Conservation (phyloP, 2,888 invertebrate species). For the Hedychridium roseum region DNA sequence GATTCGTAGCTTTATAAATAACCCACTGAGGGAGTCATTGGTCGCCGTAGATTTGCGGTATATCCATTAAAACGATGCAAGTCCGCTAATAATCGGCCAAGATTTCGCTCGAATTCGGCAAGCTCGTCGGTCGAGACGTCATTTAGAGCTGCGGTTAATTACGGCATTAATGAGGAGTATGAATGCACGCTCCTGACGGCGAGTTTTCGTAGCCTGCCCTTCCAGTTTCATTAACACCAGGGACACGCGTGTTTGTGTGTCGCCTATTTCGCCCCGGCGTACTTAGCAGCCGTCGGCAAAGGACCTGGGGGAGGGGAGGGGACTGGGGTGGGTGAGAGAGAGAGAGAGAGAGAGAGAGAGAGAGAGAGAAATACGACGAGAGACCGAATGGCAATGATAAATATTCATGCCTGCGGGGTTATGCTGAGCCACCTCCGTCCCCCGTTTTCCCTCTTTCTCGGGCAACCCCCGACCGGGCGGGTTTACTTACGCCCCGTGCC, state of each 20-base stretch:
- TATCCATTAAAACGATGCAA: too few species aligned
- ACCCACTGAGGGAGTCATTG: too few species aligned
- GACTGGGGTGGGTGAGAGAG: constrained; percentile 2
- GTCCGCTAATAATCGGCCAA: too few species aligned
- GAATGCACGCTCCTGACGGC: constrained; percentile 32
- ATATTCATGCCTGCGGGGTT: constrained; percentile 38
- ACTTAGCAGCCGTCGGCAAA: too few species aligned
- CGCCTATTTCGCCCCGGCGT: too few species aligned
- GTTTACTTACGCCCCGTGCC: constrained; percentile 30
- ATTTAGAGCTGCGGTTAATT: constrained; percentile 40
- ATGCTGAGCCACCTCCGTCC: constrained; percentile 9
- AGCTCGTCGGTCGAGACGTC: too few species aligned
- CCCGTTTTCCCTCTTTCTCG: constrained; percentile 25
- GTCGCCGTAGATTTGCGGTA: too few species aligned
- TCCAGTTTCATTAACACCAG: neutral
- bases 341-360: constrained; percentile 1
- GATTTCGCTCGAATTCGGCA: too few species aligned
- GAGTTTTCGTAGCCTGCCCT: constrained; percentile 14
- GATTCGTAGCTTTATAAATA: too few species aligned
- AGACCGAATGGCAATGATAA: constrained; percentile 35
- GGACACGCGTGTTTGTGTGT: neutral
- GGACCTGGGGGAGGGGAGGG: too few species aligned
- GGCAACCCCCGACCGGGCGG: neutral
- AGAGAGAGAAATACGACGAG: neutral
- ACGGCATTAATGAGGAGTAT: constrained; percentile 40